Evolutionary conservation across 1,140 invertebrate genomes (phyloP).

Genomic region (Leptinotarsa lineolata): DNA sequence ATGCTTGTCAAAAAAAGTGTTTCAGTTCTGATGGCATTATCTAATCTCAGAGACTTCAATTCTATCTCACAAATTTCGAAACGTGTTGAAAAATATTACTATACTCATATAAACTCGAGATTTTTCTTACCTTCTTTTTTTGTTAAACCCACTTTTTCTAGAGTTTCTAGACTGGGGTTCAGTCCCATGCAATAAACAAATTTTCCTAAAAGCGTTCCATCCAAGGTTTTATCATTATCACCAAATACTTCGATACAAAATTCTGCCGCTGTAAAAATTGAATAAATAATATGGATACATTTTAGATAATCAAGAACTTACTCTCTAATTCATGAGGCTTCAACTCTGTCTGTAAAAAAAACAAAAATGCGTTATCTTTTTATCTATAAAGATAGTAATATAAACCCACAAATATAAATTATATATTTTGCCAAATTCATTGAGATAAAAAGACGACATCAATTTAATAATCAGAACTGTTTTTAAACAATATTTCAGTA

Average conservation of each 20-base stretch:
- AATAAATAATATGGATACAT: slow-evolving; percentile 14
- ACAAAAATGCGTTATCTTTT: neutral
- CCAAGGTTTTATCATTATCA: slow-evolving; percentile 41
- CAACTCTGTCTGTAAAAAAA: slow-evolving; percentile 46
- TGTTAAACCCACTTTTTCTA: slow-evolving; percentile 44
- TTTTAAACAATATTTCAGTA: too few species aligned
- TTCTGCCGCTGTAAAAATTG: slow-evolving; percentile 39
- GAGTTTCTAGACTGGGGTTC: slow-evolving; percentile 49
- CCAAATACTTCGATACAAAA: slow-evolving; percentile 48
- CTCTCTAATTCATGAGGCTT: slow-evolving; percentile 49
- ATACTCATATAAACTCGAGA: neutral
- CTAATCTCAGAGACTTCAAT: too few species aligned
- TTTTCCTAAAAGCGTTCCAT: slow-evolving; percentile 41
- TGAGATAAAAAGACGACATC: too few species aligned
- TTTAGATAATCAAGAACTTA: slow-evolving; percentile 35
- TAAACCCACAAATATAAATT: too few species aligned
- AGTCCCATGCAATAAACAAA: slow-evolving; percentile 42
- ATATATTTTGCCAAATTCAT: too few species aligned
- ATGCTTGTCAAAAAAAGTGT: too few species aligned
- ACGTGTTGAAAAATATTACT: too few species aligned
- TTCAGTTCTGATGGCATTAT: too few species aligned
- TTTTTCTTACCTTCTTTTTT: slow-evolving; percentile 45
- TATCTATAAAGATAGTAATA: too few species aligned
- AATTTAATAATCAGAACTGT: too few species aligned
- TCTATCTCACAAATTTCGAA: too few species aligned